Percentiles rank a stretch among this genome's conserved stretches.
Evolutionary conservation across 53 echinoderm and acorn worm species (phyloP).

Genomic region (Crossaster papposus): DNA sequence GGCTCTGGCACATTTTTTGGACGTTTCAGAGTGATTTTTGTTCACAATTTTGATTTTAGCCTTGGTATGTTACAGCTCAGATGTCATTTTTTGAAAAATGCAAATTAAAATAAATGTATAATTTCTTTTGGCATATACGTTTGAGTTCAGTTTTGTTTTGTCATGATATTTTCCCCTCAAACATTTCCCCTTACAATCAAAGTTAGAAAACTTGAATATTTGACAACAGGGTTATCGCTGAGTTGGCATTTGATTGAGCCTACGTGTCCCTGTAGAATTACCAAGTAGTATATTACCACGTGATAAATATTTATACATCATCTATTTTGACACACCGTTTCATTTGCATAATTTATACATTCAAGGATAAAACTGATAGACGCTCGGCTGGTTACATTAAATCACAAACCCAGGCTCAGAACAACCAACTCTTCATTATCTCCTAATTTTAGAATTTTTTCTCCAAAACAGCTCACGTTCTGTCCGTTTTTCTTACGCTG

Average conservation of each 20-base stretch:
- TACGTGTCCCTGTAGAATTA: neutral
- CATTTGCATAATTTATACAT: constrained; percentile 16
- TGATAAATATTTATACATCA: neutral
- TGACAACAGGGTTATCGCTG: neutral
- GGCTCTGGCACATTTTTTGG: too few relatives aligned
- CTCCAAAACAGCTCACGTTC: constrained; percentile 42
- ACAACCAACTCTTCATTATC: neutral
- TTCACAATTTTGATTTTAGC: too few relatives aligned
- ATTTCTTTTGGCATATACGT: too few relatives aligned
- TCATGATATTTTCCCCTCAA: neutral
- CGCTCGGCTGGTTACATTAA: neutral
- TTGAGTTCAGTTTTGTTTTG: too few relatives aligned
- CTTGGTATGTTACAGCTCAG: too few relatives aligned
- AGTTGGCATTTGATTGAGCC: neutral
- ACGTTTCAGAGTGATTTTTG: too few relatives aligned
- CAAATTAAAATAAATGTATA: too few relatives aligned
- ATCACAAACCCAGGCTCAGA: neutral
- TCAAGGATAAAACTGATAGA: neutral
- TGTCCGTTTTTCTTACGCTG: constrained; percentile 11
- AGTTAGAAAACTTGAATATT: neutral
- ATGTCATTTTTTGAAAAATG: too few relatives aligned
- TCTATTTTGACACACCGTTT: neutral
- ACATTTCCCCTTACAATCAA: neutral
- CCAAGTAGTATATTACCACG: neutral
- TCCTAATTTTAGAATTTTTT: neutral